Conservation (phyloP, 1,140 invertebrate species). For the Platyscapa corneri region DNA sequence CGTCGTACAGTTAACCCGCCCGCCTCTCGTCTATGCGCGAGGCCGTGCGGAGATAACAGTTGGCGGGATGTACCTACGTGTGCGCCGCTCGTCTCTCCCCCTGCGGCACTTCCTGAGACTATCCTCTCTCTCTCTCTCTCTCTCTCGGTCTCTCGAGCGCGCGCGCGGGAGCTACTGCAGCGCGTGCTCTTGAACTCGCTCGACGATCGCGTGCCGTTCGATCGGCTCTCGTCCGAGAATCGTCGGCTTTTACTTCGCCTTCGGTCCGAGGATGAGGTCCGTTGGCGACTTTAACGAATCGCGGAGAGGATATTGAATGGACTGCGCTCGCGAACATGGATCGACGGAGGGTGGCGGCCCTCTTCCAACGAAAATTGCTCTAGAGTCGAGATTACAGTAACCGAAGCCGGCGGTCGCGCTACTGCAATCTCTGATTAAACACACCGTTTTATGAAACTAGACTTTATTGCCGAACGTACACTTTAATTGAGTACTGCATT, state of each 20-base stretch:
- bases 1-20: neutral
- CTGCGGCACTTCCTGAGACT: no score
- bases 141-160: neutral
- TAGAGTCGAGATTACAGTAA: neutral
- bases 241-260: neutral
- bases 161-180: neutral
- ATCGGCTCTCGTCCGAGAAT: neutral
- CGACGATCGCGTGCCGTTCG: conserved; percentile 10
- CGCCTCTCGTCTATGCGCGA: no score
- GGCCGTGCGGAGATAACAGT: conserved; percentile 5
- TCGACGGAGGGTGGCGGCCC: neutral
- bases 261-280: neutral
- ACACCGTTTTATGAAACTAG: neutral
- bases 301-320: neutral
- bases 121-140: neutral
- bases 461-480: neutral
- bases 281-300: conserved; percentile 5
- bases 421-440: neutral
- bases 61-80: neutral
- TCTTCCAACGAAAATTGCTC: neutral
- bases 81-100: neutral
- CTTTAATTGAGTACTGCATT: neutral
- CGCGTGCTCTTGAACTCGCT: neutral
- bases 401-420: neutral
- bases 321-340: neutral